Conservation (phyloP, 2,888 invertebrate species). For the Notocelia uddmanniana region DNA sequence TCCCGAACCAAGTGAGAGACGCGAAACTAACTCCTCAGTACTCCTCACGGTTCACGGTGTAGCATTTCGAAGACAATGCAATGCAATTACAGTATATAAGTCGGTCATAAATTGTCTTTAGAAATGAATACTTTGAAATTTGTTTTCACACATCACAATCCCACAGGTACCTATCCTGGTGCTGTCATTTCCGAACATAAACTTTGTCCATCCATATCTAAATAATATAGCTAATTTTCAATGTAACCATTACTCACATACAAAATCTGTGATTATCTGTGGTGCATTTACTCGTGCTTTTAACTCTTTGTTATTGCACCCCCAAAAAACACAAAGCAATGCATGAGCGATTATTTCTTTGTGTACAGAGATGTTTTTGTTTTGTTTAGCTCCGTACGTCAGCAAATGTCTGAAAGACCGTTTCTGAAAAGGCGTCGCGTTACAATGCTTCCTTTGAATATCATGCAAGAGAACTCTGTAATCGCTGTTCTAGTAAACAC, state of each 20-base stretch:
- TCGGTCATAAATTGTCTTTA: too few species aligned
- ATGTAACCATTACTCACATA: background rate
- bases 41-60: too few species aligned
- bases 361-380: constrained; percentile 33
- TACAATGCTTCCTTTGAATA: constrained; percentile 27
- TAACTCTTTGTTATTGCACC: constrained; percentile 3
- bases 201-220: too few species aligned
- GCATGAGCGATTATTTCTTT: constrained; percentile 21
- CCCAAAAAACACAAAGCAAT: constrained; percentile 33
- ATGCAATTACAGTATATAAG: too few species aligned
- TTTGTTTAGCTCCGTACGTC: constrained; percentile 32
- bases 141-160: too few species aligned
- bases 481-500: constrained; percentile 4
- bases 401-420: constrained; percentile 26
- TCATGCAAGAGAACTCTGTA: background rate
- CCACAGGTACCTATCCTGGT: too few species aligned
- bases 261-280: background rate
- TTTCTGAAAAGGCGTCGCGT: constrained; percentile 27
- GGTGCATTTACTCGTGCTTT: constrained; percentile 18
- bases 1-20: too few species aligned
- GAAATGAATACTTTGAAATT: too few species aligned
- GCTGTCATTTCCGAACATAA: too few species aligned
- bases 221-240: background rate
- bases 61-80: too few species aligned
- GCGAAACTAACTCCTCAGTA: too few species aligned